These are phyloP conservation scores for Sarcophilus harrisii DNA, from an alignment of 2,797 vertebrate genomes.

Conservation along the genomic window DNA sequence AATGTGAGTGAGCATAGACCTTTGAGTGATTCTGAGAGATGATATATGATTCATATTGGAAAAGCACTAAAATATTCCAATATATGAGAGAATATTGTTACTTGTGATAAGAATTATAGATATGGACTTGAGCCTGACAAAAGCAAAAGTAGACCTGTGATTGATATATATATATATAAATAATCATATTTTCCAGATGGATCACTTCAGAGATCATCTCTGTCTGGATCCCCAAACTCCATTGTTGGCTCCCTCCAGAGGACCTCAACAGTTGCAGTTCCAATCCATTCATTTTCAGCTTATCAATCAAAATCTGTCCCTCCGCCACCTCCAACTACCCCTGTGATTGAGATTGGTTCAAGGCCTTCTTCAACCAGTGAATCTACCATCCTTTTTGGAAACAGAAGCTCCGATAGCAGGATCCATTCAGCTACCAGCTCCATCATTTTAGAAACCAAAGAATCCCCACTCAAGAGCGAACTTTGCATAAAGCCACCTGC, in stretches of 20 bases:
- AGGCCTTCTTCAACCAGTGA: constrained; percentile 84
- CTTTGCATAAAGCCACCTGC: constrained; percentile 82
- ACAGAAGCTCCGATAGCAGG: constrained; percentile 86
- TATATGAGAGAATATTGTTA: constrained; percentile 17
- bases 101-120: neutral
- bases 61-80: constrained; percentile 59
- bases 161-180: neutral
- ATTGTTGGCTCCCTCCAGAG: constrained; percentile 83
- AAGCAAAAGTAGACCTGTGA: neutral
- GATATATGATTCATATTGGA: constrained; percentile 14
- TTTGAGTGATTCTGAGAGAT: constrained; percentile 61
- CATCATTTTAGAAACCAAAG: constrained; percentile 86
- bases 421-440: constrained; percentile 88
- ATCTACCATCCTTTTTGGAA: constrained; percentile 72
- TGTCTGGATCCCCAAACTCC: constrained; percentile 82
- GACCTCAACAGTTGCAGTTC: constrained; percentile 72
- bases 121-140: neutral
- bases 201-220: constrained; percentile 83
- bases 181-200: constrained; percentile 80
- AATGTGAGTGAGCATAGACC: constrained; percentile 23
- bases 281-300: constrained; percentile 83
- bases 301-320: constrained; percentile 85
- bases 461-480: constrained; percentile 84
- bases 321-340: constrained; percentile 80
- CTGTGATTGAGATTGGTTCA: constrained; percentile 81